Conservation (phyloP, 1,140 invertebrate species). For the Pectinophora gossypiella region DNA sequence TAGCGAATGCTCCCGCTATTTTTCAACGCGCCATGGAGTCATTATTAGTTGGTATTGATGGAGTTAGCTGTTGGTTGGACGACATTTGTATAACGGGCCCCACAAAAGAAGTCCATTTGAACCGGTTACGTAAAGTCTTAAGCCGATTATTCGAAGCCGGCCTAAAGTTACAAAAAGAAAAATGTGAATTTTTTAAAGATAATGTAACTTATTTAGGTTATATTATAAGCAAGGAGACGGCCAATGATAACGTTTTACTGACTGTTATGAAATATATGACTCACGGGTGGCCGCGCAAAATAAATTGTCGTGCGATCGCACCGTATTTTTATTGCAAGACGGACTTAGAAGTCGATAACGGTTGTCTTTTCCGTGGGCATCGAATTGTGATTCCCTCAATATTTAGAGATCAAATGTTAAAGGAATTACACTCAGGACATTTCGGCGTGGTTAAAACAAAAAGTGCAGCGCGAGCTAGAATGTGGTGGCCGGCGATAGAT, state of each 20-base stretch:
- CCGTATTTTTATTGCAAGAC: slow-evolving; percentile 4
- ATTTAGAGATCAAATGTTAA: slow-evolving; percentile 16
- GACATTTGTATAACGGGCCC: neutral
- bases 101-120: neutral
- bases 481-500: slow-evolving; percentile 10
- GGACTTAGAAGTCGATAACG: slow-evolving; percentile 1
- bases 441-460: slow-evolving; percentile 28
- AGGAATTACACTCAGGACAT: slow-evolving; percentile 27
- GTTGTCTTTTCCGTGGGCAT: slow-evolving; percentile 14
- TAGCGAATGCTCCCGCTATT: neutral
- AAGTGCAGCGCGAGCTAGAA: slow-evolving; percentile 18
- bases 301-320: slow-evolving; percentile 1
- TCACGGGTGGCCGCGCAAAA: slow-evolving; percentile 5
- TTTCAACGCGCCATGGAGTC: neutral
- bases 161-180: neutral
- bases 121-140: neutral
- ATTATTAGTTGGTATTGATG: neutral
- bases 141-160: neutral
- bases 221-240: neutral
- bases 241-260: neutral
- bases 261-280: slow-evolving; percentile 7
- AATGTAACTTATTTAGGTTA: neutral
- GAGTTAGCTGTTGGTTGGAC: neutral
- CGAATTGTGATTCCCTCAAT: slow-evolving; percentile 17
- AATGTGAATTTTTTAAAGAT: neutral